phyloP scores from a whole-genome alignment of 2,797 vertebrate genomes.

The Esox masquinongy region DNA sequence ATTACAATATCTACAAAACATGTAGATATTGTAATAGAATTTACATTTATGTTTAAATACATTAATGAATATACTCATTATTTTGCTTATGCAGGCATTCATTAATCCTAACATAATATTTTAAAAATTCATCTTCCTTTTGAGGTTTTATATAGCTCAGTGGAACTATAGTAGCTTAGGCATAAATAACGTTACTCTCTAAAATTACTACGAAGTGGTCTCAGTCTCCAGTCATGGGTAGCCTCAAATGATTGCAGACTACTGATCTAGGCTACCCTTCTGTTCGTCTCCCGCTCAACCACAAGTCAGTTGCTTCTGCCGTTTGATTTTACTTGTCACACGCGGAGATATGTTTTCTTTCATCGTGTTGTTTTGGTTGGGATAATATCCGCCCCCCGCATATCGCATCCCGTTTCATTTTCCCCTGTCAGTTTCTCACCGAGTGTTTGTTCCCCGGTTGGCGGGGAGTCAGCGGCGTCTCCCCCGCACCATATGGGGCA shows the following conservation, averaged over 20 bases:
- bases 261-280: not conserved
- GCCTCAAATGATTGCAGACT: not conserved
- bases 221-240: not conserved
- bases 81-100: not conserved
- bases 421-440: conserved; percentile 49
- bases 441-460: conserved; percentile 66
- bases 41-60: not conserved
- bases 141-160: not conserved
- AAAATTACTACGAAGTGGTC: not conserved
- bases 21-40: no score
- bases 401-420: conserved; percentile 43
- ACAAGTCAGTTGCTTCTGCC: conserved; percentile 26
- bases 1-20: no score
- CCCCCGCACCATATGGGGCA: conserved; percentile 68
- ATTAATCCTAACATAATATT: not conserved
- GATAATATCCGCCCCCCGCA: conserved; percentile 36
- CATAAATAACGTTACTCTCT: not conserved
- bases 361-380: conserved; percentile 34
- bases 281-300: conserved; percentile 16
- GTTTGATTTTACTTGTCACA: conserved; percentile 15
- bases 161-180: not conserved
- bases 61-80: not conserved
- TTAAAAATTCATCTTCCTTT: not conserved
- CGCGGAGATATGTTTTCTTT: conserved; percentile 27
- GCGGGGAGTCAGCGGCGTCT: conserved; percentile 61